These are phyloP conservation scores for Archips crataeganus DNA, from an alignment of 2,888 invertebrate species.

Conservation along the genomic window DNA sequence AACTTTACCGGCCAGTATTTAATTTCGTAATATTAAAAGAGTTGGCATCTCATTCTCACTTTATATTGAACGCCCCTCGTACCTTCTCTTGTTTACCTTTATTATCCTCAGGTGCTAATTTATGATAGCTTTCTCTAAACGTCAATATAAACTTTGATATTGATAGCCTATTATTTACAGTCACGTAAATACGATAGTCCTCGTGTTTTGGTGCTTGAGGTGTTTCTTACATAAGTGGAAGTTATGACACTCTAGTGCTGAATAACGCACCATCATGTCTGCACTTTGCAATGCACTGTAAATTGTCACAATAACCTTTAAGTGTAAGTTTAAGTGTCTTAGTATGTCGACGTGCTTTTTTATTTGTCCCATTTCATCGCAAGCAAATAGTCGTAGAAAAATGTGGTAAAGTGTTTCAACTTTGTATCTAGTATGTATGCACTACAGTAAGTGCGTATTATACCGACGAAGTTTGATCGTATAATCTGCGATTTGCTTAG, in stretches of 20 bases:
- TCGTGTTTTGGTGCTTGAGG: neutral
- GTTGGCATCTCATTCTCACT: too few species aligned
- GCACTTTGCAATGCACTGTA: constrained; percentile 36
- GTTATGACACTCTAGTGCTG: constrained; percentile 16
- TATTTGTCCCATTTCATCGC: neutral
- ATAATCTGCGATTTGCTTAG: too few species aligned
- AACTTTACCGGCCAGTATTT: too few species aligned
- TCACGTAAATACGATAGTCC: neutral
- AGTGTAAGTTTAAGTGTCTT: constrained; percentile 4
- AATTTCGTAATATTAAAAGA: too few species aligned
- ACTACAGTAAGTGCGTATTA: too few species aligned
- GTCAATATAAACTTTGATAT: neutral
- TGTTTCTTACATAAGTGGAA: constrained; percentile 30
- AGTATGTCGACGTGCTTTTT: neutral
- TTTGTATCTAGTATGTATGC: too few species aligned
- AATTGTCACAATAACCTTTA: constrained; percentile 39
- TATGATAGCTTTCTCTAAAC: constrained; percentile 15
- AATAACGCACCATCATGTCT: constrained; percentile 29
- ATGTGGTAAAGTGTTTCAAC: neutral
- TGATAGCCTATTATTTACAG: constrained; percentile 4
- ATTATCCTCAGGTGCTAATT: constrained; percentile 14
- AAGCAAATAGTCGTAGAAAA: neutral
- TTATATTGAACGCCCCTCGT: too few species aligned
- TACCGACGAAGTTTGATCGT: too few species aligned
- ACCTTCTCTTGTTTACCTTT: neutral